Base-by-base conservation (phyloP, 2,888 invertebrate genomes). In the Cheilosia soror region DNA sequence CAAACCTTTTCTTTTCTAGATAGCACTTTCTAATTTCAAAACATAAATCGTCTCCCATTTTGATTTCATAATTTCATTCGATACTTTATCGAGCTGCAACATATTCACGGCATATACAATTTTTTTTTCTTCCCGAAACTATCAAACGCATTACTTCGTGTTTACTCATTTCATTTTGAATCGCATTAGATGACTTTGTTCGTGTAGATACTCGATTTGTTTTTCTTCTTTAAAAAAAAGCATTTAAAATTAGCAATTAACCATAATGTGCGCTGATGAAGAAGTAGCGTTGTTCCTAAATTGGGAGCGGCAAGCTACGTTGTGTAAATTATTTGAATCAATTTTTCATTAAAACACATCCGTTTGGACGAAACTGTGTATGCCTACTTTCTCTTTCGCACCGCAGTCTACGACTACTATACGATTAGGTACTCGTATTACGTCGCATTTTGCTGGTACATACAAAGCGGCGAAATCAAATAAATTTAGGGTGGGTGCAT, bases 21-120 rank as follows among this genome's bases (percentile, higher is more conserved):
- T 53, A 72, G 57, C 71, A 87, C 73, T 87, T 81, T 82, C 77
- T 86, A 86, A 60, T 68, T 86, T 68, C 33, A 63, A 80, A 77
- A 68, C 72, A 69, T 51, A 69, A 75, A 81, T 55, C 49, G n/a
- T 42, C 47, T 60, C 44, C 78, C 81, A 78, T 79, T 60, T 73
- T 58, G 15, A 57, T 71, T 62, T 60, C 51, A 72, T 47, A 31
- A 31, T 47, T 71, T 60, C 57, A 55, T 51, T 40, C 20, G 11
- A 27, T 53, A 20, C 44, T 33, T 49, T 31, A 5, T 49, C 79
- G 60, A 82, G 75, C 84, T 82, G 87, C 85, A 76, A 75, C 84
- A 79, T 57, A 20, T 79, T 73, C 78, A 79, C 72, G 68, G 40
- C 63, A 69, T 69, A 33, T 40, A 37, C 7, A 20, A 13, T 15